phyloP scores from a whole-genome alignment of 1,140 invertebrate species.

The Hydropsyche tenuis region DNA sequence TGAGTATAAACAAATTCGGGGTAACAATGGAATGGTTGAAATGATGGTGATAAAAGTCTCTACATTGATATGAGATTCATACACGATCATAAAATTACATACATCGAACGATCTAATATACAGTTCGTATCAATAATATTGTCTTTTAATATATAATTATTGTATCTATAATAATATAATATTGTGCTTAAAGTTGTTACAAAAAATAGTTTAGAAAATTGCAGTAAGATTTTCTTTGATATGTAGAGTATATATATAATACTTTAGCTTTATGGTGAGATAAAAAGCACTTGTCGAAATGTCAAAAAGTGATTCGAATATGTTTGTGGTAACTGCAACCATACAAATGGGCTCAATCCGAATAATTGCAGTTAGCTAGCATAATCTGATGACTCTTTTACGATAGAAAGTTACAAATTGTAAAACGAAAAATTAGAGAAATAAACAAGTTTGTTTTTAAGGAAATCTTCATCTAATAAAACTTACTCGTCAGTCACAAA shows the following conservation, averaged over 20 bases:
- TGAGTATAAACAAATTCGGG: neutral
- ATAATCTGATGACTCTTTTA: neutral
- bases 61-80: constrained; percentile 3
- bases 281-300: too few species aligned
- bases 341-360: constrained; percentile 47
- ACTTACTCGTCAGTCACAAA: constrained; percentile 16
- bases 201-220: constrained; percentile 21
- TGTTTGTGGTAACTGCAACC: constrained; percentile 38
- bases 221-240: neutral
- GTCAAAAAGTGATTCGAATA: constrained; percentile 6
- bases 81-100: constrained; percentile 10
- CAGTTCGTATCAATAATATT: constrained; percentile 20
- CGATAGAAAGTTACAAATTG: too few species aligned
- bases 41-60: neutral
- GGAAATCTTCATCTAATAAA: neutral
- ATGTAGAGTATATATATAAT: too few species aligned
- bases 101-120: constrained; percentile 1
- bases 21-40: neutral
- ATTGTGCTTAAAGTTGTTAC: constrained; percentile 22
- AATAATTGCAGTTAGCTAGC: constrained; percentile 40
- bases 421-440: too few species aligned
- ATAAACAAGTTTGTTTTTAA: too few species aligned
- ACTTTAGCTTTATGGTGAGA: too few species aligned
- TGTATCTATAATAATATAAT: neutral
- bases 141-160: neutral